Evolutionary conservation across 64 coral and sea anemone species (phyloP).

Genomic region (Pocillopora verrucosa): DNA sequence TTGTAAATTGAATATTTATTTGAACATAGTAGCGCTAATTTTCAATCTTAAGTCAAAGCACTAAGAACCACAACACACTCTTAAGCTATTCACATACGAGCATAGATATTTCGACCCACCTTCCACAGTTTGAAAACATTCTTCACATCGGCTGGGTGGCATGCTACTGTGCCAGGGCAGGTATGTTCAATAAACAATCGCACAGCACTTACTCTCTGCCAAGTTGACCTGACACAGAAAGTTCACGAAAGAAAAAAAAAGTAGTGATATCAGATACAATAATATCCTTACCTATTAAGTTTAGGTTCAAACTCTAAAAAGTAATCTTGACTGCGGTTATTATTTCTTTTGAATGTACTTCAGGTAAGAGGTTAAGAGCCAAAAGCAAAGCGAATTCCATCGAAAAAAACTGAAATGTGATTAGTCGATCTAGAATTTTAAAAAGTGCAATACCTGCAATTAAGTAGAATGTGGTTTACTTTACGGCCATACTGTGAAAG

Average conservation of each 20-base stretch:
- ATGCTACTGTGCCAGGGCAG: conserved; percentile 3
- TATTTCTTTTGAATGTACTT: no score
- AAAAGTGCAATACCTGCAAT: conserved; percentile 25
- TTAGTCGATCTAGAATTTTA: no score
- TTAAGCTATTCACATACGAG: neutral
- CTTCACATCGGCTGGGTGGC: conserved; percentile 14
- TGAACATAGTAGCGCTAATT: no score
- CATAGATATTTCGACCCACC: neutral
- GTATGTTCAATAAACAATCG: conserved; percentile 40
- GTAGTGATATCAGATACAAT: no score
- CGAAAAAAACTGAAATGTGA: no score
- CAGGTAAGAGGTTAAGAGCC: no score
- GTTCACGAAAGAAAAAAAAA: neutral
- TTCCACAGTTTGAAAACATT: conserved; percentile 44
- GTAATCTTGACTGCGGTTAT: no score
- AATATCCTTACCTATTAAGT: no score
- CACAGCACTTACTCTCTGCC: conserved; percentile 37
- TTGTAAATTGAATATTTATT: neutral
- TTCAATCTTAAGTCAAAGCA: no score
- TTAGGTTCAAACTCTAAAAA: no score
- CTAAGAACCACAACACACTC: no score
- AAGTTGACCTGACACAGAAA: conserved; percentile 1
- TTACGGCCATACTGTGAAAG: neutral
- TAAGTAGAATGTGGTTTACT: neutral
- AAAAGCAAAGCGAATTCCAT: no score